phyloP scores from a whole-genome alignment of 2,113 vertebrate species.

The Callocephalon fimbriatum region DNA sequence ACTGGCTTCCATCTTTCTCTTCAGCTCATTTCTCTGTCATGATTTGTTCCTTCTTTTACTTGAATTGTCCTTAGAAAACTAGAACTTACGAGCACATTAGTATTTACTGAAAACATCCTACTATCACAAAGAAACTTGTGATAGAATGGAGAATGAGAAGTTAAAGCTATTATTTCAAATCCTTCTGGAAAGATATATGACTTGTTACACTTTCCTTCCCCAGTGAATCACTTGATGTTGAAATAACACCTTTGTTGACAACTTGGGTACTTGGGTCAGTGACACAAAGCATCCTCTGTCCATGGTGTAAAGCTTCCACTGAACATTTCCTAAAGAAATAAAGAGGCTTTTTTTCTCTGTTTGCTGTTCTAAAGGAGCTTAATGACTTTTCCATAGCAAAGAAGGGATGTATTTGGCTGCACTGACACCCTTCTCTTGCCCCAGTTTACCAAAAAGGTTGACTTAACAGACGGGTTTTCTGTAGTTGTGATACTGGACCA shows the following conservation, averaged over 20 bases:
- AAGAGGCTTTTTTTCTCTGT: neutral
- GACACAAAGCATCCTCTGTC: neutral
- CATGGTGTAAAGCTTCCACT: neutral
- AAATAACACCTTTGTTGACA: neutral
- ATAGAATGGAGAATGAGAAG: constrained; percentile 48
- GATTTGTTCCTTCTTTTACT: neutral
- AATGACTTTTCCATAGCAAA: neutral
- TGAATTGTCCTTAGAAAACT: neutral
- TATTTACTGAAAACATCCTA: constrained; percentile 17
- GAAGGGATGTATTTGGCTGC: neutral
- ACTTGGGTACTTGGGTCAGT: neutral
- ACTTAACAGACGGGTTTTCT: fast-evolving
- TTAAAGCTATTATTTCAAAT: neutral
- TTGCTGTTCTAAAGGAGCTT: neutral
- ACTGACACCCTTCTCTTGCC: neutral
- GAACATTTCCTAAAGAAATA: neutral
- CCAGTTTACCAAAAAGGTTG: neutral
- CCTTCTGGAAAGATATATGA: neutral
- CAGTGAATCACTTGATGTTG: neutral
- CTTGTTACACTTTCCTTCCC: neutral
- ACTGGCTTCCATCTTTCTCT: neutral
- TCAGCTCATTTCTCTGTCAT: neutral
- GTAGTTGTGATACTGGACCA: neutral
- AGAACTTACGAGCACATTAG: fast-evolving
- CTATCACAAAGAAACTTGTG: neutral